Conservation (phyloP, 2,113 vertebrate genomes). For the Gila orcuttii region DNA sequence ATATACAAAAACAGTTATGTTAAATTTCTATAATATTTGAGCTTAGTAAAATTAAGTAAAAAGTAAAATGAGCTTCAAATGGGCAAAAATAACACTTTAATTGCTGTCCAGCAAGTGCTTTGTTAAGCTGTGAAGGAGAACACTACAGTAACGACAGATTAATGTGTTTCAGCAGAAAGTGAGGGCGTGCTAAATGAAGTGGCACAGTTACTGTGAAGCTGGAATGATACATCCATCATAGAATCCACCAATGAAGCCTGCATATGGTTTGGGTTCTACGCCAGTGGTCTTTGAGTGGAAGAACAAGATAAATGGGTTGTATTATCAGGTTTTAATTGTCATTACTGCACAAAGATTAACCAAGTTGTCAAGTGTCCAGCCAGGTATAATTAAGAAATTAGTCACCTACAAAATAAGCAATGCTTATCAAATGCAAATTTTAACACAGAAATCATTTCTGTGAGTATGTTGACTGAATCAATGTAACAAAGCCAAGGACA, state of each 20-base stretch:
- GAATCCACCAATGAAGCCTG: slow-evolving; percentile 14
- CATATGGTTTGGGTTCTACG: slow-evolving; percentile 30
- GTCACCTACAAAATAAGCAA: slow-evolving; percentile 1
- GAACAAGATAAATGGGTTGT: slow-evolving; percentile 49
- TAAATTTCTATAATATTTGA: too few species aligned
- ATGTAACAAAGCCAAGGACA: not conserved
- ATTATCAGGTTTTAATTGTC: slow-evolving; percentile 50
- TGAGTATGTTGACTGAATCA: not conserved
- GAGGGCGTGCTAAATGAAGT: slow-evolving; percentile 50
- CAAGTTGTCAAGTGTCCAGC: slow-evolving; percentile 10
- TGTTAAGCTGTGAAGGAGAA: slow-evolving; percentile 40
- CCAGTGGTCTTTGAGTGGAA: slow-evolving; percentile 22
- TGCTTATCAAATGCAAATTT: not conserved
- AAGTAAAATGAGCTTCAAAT: not conserved
- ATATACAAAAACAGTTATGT: too few species aligned
- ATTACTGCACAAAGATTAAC: slow-evolving; percentile 20
- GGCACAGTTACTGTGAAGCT: not conserved
- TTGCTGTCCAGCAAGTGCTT: slow-evolving; percentile 51
- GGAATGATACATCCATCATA: slow-evolving; percentile 26
- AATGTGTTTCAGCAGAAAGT: slow-evolving; percentile 53
- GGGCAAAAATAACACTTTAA: slow-evolving; percentile 26
- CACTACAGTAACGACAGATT: slow-evolving; percentile 41
- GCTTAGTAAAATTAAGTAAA: too few species aligned
- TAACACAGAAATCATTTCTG: not conserved
- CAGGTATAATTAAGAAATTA: slow-evolving; percentile 11